Base-by-base conservation (phyloP, 2,797 vertebrate genomes). In the Centropyge bicolor region DNA sequence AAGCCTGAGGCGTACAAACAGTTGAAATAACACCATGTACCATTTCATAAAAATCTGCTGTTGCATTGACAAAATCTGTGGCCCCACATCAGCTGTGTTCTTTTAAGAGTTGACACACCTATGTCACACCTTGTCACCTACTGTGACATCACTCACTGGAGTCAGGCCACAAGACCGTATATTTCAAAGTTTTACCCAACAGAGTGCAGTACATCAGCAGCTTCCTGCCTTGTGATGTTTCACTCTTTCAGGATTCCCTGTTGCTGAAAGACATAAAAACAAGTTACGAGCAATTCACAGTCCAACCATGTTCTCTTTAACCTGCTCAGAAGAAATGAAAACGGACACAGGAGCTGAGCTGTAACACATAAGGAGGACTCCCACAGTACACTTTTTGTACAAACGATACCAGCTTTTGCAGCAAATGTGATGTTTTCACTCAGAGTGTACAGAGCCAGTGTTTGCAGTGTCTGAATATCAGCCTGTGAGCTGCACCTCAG, bases 401-500 rank as follows among this genome's bases (percentile, higher is more conserved):
- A 65, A 79, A 72, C 19, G 14, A 57, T 38, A 62, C 59, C 12
- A n/a, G 27, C 36, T 70, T 67, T 69, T 46, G 7, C 52, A 69
- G 72, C 16, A n/a, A 62, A 68, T 38, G 22, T 16, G 40, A 52
- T 41, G 43, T 76, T 70, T 68, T 66, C 35, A 57, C 14, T 54
- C 64, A 45, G 19, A 22, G 24, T 59, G 56, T 49, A 35, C 19
- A 35, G 41, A 59, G 35, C 40, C 38, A 20, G 35, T 66, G 51
- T 83, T 81, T 73, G 71, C 41, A 2, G 35, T 54, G 67, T 40
- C 46, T 82, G 68, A 76, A 78, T 74, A 54, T 69, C 46, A 69
- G 56, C 22, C 75, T 61, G 52, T 6, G 8, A 57, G 62, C 45
- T 68, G 46, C 71, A 68, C 65, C 49, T 66, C 48, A 38, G 76